Evolutionary conservation across 2,888 invertebrate genomes (phyloP), one percentile per base, ranked within the genome.

Genomic region (Lamellibrachia columna): DNA sequence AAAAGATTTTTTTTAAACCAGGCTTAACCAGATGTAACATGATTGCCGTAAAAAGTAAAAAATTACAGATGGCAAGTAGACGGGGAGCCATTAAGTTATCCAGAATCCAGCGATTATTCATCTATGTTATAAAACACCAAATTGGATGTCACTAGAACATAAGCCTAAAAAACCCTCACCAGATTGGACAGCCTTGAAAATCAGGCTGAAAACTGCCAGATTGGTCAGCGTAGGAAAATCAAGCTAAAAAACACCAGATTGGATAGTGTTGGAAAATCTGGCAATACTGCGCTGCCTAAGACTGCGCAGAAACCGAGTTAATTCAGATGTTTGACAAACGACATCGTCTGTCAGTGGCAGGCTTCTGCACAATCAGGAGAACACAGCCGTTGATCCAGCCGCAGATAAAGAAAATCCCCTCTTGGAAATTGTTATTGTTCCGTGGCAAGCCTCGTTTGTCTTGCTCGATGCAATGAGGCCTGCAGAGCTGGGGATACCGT

Each of bases 401-500:
- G 22, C 22, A 75, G 75, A 75, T 75, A 75, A 75, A 75, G 75
- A 75, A 75, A 75, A 75, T 75, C 75, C 75, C 75, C 75, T 75
- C 75, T 75, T 75, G 75, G 75, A 75, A 75, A 75, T 75, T 75
- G 75, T 75, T 75, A 75, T 75, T 75, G 75, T 75, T 75, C 75
- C 22, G 75, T 75, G 15, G 75, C 75, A 75, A 2, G 22, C 22
- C 75, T 75, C 75, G 22, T 75, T 75, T 75, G 75, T 75, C 75
- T 75, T 75, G 75, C 75, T n/a, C 75, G 6, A 75, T 4, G 75
- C n/a, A 75, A 75, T 75, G 22, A 75, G 15, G 75, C 75, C 75
- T 4, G 22, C 22, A 15, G 75, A 75, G 75, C 22, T 75, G 75
- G 75, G 15, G 40, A 6, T 75, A 22, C 75, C 75, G 11, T 75